Conservation (phyloP, 2,113 vertebrate species). For the Sapajus apella region DNA sequence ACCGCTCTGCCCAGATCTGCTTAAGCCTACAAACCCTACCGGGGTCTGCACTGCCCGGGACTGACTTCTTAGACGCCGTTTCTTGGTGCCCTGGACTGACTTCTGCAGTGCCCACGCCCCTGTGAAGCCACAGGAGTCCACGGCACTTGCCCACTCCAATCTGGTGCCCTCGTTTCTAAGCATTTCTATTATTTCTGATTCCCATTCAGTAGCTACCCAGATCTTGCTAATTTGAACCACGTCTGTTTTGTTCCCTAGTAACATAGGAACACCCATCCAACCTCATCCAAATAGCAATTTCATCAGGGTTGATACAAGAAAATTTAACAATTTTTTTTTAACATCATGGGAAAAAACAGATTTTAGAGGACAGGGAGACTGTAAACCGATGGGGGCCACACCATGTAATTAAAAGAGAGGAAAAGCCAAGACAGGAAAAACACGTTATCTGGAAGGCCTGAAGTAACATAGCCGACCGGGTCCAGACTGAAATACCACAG, state of each 20-base stretch:
- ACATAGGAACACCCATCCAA: neutral
- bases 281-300: neutral
- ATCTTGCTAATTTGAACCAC: neutral
- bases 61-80: too few relatives aligned
- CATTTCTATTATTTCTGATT: neutral
- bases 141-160: accelerated
- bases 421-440: neutral
- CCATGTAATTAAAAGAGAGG: neutral
- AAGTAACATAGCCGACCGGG: accelerated
- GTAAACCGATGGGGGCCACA: neutral
- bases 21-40: neutral
- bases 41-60: too few relatives aligned
- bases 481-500: neutral
- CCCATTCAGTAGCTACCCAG: neutral
- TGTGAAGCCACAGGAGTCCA: neutral
- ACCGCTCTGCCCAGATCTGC: neutral
- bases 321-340: neutral
- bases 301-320: neutral
- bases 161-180: neutral
- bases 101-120: neutral
- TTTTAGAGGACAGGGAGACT: neutral
- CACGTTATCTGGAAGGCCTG: neutral
- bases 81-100: too few relatives aligned
- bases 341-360: slow-evolving; percentile 4
- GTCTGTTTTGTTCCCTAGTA: neutral